Evolutionary conservation across 2,797 vertebrate genomes (phyloP).

Genomic region (Champsocephalus gunnari): DNA sequence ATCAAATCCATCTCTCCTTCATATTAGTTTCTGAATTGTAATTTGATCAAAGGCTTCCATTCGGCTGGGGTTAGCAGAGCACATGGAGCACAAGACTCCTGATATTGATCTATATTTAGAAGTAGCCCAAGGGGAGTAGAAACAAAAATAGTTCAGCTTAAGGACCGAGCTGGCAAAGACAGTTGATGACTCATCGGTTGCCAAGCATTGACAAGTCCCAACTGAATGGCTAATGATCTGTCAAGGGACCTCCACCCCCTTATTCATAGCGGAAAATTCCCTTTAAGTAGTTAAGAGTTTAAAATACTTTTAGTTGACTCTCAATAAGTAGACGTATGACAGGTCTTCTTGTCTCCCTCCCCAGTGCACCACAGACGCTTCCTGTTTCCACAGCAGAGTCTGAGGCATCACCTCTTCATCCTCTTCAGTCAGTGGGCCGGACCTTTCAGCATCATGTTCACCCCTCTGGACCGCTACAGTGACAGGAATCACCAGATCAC

Average conservation of each 20-base stretch:
- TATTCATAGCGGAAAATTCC: conserved; percentile 26
- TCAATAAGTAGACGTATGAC: conserved; percentile 9
- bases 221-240: conserved; percentile 40
- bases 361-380: conserved; percentile 97
- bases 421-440: conserved; percentile 99
- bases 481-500: conserved; percentile 98
- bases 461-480: conserved; percentile 96
- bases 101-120: conserved; percentile 65
- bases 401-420: conserved; percentile 98
- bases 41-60: conserved; percentile 31
- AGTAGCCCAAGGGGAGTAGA: conserved; percentile 31
- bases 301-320: conserved; percentile 38
- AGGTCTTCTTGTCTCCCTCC: conserved; percentile 22
- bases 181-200: conserved; percentile 63
- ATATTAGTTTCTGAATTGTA: conserved; percentile 22
- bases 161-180: conserved; percentile 35
- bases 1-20: conserved; percentile 12
- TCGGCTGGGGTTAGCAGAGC: background rate
- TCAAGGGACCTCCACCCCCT: conserved; percentile 29
- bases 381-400: conserved; percentile 97
- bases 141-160: conserved; percentile 67
- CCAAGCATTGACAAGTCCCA: conserved; percentile 41
- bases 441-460: conserved; percentile 99
- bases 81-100: conserved; percentile 41
- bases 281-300: conserved; percentile 28